Evolutionary conservation across 2,113 vertebrate genomes (phyloP).

Genomic region (Corythoichthys haematopterus): DNA sequence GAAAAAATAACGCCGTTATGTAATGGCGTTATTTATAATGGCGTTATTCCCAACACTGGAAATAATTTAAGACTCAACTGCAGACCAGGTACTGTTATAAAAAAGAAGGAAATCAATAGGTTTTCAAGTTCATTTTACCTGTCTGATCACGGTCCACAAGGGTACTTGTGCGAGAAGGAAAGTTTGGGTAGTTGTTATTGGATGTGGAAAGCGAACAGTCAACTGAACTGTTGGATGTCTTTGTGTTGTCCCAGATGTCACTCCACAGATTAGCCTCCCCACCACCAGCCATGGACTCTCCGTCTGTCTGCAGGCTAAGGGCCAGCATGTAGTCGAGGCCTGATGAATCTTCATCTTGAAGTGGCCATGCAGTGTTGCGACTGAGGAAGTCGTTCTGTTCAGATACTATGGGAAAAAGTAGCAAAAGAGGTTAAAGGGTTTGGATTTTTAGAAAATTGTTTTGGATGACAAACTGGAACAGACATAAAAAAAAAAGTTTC

Average conservation of each 20-base stretch:
- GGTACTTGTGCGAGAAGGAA: slow-evolving; percentile 27
- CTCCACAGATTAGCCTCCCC: slow-evolving; percentile 59
- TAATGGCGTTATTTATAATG: too few relatives aligned
- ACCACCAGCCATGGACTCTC: slow-evolving; percentile 53
- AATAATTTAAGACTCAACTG: neutral
- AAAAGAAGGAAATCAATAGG: neutral
- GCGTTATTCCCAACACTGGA: too few relatives aligned
- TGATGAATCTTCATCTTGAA: slow-evolving; percentile 66
- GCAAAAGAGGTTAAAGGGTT: neutral
- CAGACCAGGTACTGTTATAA: neutral
- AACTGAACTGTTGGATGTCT: slow-evolving; percentile 35
- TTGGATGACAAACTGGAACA: neutral
- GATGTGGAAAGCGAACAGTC: slow-evolving; percentile 33
- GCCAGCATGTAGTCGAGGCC: slow-evolving; percentile 85
- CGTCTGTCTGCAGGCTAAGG: slow-evolving; percentile 82
- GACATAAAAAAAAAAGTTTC: too few relatives aligned
- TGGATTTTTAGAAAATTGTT: too few relatives aligned
- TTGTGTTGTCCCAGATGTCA: slow-evolving; percentile 66
- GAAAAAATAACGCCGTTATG: too few relatives aligned
- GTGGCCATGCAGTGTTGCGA: slow-evolving; percentile 52
- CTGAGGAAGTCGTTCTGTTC: slow-evolving; percentile 53
- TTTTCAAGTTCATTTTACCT: slow-evolving; percentile 28
- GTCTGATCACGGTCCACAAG: slow-evolving; percentile 44
- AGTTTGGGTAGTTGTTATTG: slow-evolving; percentile 59
- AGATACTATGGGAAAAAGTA: slow-evolving; percentile 45